Evolutionary conservation across 2,113 vertebrate genomes (phyloP), one percentile per base, ranked within the genome.

Genomic region (Myiozetetes cayanensis): DNA sequence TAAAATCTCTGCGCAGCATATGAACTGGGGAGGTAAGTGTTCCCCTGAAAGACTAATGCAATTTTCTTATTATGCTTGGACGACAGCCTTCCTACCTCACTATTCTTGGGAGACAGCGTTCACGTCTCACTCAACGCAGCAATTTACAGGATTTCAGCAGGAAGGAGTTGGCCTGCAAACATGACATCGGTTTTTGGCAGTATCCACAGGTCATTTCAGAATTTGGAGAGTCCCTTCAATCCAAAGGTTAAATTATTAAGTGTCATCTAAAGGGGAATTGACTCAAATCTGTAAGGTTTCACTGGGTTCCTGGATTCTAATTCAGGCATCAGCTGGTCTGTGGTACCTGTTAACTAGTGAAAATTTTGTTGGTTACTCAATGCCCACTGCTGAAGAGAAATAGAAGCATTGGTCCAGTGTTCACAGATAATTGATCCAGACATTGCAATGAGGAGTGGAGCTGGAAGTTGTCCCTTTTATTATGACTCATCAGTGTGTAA

Each of bases 31-130:
- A 96, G 83, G 84, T 89, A 92, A 96, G 80, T 92, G 84, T 81
- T 97, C 96, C 93, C 88, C 58, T 96, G 96, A 81, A 96, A 96
- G 92, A 75, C 83, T 89, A 66, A 90, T 46, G 66, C 84, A 95
- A 5, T 77, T 93, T 71, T 94, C 70, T 92, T 92, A 71, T 96
- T 97, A 66, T 87, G 19, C 80, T 96, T 96, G 96, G 94, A 96
- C 12, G 5, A 68, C 84, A 95, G 84, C 91, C 91, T 79, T 86
- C 50, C 75, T 88, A 11, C 91, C 77, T 97, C 28, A 0, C 80
- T 87, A 1, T 94, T 89, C 94, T 75, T 89, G 76, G 84, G 95
- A 95, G 90, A 93, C 92, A 81, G 83, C 2, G 1, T 46, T 97
- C 82, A 63, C 1, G 0, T 90, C 93, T 96, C 94, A 93, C 80